A percentile compares a stretch with the other conserved stretches of the same genome.
Evolutionary conservation across 2,113 vertebrate species (phyloP).

Genomic region (Thunnus thynnus): DNA sequence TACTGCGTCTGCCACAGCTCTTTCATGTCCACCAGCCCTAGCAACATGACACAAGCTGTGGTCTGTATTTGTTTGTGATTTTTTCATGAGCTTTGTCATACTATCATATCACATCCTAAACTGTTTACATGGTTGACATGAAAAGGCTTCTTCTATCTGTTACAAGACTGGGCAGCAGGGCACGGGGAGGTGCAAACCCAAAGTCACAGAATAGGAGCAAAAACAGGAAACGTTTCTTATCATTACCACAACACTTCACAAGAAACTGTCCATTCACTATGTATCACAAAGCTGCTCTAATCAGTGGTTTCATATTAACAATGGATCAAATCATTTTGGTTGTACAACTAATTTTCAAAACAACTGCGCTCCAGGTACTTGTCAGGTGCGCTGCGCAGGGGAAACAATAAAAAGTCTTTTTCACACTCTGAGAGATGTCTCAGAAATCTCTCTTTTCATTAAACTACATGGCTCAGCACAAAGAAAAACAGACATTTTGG

Average conservation of each 20-base stretch:
- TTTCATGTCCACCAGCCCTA: slow-evolving; percentile 24
- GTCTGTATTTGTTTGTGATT: neutral
- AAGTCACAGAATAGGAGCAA: too few species aligned
- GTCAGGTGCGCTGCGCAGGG: too few species aligned
- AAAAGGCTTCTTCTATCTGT: neutral
- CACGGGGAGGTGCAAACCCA: neutral
- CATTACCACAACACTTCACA: neutral
- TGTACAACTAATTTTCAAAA: too few species aligned
- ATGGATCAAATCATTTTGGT: too few species aligned
- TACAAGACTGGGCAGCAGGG: neutral
- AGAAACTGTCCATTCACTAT: neutral
- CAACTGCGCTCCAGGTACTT: too few species aligned
- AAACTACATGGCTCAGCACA: too few species aligned
- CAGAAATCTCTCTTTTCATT: too few species aligned
- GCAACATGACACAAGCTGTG: slow-evolving; percentile 15
- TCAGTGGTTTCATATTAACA: neutral
- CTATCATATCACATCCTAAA: slow-evolving; percentile 10
- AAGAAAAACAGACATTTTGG: too few species aligned
- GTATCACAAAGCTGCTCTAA: neutral
- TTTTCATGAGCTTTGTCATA: neutral
- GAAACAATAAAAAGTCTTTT: too few species aligned
- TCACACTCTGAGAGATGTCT: too few species aligned
- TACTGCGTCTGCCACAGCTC: slow-evolving; percentile 17
- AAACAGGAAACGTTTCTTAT: neutral
- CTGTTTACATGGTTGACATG: neutral